These are phyloP conservation scores for Sceloporus tristichus DNA, from an alignment of 2,113 vertebrate genomes.

Conservation along the genomic window DNA sequence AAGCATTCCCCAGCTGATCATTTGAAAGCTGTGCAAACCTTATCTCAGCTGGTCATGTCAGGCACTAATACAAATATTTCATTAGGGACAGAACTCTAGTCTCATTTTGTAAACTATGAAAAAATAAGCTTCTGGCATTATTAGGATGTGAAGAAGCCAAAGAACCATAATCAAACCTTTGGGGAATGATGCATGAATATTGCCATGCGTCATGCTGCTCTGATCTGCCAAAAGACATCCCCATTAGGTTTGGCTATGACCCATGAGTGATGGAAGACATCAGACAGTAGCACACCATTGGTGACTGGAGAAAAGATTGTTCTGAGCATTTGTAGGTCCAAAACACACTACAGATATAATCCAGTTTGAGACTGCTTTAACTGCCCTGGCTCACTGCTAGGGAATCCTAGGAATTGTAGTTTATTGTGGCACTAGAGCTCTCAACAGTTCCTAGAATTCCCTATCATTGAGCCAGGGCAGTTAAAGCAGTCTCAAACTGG, in stretches of 20 bases:
- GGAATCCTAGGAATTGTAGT: too few species aligned
- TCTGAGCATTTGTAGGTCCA: neutral
- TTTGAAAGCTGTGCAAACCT: slow-evolving; percentile 13
- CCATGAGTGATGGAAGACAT: neutral
- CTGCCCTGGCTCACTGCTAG: too few species aligned
- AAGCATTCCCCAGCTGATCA: neutral
- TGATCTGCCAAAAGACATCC: neutral
- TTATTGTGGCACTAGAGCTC: too few species aligned
- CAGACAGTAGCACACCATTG: neutral
- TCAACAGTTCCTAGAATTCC: too few species aligned
- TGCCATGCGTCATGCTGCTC: neutral
- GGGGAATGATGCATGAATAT: neutral
- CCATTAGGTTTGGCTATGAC: neutral
- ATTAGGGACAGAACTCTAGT: slow-evolving; percentile 22
- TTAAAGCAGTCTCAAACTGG: too few species aligned
- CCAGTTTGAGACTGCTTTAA: too few species aligned
- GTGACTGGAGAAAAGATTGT: neutral
- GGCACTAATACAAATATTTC: slow-evolving; percentile 11
- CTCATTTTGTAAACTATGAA: slow-evolving; percentile 5
- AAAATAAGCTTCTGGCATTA: neutral
- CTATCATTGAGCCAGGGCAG: too few species aligned
- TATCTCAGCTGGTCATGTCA: slow-evolving; percentile 18
- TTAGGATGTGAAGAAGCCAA: neutral
- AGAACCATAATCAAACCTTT: slow-evolving; percentile 15
- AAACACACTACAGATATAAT: too few species aligned